These are phyloP conservation scores for Mesocricetus auratus DNA, from an alignment of 2,113 vertebrate species.

Conservation along the genomic window DNA sequence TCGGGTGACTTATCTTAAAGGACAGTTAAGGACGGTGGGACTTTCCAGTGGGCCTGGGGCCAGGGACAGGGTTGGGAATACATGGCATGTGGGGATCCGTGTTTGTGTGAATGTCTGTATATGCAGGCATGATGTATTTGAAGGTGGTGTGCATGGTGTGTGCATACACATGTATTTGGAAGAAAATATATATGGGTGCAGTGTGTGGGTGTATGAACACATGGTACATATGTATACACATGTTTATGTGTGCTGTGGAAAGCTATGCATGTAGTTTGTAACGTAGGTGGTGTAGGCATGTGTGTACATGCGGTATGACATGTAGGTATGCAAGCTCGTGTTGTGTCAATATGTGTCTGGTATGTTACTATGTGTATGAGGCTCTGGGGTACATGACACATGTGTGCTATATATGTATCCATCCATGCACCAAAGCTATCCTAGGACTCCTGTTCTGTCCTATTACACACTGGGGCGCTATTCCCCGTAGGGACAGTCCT, in stretches of 20 bases:
- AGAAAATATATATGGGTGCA: not conserved
- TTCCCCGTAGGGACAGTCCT: not conserved
- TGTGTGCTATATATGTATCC: not conserved
- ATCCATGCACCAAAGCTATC: not conserved
- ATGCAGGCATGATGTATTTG: no score
- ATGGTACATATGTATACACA: not conserved
- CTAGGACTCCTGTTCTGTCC: not conserved
- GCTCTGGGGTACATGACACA: not conserved
- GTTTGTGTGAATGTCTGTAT: not conserved
- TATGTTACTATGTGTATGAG: not conserved
- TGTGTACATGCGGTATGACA: fast-evolving
- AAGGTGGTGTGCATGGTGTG: no score
- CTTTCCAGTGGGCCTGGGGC: not conserved
- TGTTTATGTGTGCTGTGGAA: not conserved
- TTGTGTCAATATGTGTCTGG: no score
- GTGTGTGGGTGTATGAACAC: not conserved
- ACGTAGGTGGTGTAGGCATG: no score
- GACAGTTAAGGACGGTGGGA: not conserved
- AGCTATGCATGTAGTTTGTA: not conserved
- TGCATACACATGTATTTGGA: not conserved
- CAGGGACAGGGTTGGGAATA: not conserved
- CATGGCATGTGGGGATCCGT: no score
- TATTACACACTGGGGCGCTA: not conserved
- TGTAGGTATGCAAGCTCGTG: not conserved
- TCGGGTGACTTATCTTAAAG: not conserved